Conservation (phyloP, 2,888 invertebrate genomes). For the Acleris cristana region DNA sequence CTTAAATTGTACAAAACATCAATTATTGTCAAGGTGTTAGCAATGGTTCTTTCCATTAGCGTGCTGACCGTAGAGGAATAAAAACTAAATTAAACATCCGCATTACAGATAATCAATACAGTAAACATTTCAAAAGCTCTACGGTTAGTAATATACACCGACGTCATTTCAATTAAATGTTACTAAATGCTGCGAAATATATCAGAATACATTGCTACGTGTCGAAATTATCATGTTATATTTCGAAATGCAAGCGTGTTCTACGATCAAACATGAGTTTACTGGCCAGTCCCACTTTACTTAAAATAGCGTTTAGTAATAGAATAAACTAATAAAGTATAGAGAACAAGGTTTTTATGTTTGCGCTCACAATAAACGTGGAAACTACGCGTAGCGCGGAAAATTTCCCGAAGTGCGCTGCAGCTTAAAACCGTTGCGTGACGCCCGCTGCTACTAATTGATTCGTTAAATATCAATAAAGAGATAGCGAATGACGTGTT, state of each 20-base stretch:
- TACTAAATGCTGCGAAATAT: conserved; percentile 8
- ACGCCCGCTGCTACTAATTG: conserved; percentile 10
- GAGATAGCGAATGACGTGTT: not conserved
- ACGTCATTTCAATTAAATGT: not conserved
- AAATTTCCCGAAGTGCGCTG: conserved; percentile 3
- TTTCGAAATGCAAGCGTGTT: conserved; percentile 9
- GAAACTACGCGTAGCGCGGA: not conserved
- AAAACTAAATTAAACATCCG: conserved; percentile 14
- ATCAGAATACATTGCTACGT: conserved; percentile 4
- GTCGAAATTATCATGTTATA: conserved; percentile 5
- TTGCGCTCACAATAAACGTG: not conserved
- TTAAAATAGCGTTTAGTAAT: conserved; percentile 1
- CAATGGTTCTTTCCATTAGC: conserved; percentile 16
- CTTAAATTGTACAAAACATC: not conserved
- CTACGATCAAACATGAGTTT: not conserved
- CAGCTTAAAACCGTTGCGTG: not conserved
- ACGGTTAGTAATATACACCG: conserved; percentile 3
- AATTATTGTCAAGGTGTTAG: conserved; percentile 11
- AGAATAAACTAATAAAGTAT: conserved; percentile 7
- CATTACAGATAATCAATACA: conserved; percentile 3
- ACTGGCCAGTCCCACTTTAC: not conserved
- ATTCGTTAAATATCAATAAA: conserved; percentile 15
- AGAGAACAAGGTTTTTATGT: conserved; percentile 3
- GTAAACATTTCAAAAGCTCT: conserved; percentile 5
- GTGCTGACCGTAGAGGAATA: not conserved